These are phyloP conservation scores for Diglossa cyanea DNA, from an alignment of 2,797 vertebrate species.

Conservation along the genomic window DNA sequence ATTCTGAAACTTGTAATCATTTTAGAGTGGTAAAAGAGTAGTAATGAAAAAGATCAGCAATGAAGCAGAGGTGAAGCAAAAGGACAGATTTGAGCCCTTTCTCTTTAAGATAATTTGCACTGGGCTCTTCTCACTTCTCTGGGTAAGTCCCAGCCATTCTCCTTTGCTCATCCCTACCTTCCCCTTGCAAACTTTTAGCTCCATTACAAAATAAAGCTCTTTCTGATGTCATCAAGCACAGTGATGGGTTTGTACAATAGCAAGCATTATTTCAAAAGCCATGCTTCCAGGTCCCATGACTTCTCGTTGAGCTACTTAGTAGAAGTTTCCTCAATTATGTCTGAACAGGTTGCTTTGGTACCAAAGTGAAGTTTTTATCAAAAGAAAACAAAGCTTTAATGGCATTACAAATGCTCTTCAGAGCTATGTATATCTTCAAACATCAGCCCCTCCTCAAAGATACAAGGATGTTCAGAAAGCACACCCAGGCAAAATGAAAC, in stretches of 20 bases:
- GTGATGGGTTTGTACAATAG: neutral
- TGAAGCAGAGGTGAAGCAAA: neutral
- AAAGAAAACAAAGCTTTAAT: neutral
- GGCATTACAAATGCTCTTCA: neutral
- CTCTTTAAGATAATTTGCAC: neutral
- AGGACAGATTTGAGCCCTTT: neutral
- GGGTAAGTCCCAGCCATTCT: neutral
- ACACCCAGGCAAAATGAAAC: neutral
- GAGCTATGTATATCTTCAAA: neutral
- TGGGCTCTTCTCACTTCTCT: neutral
- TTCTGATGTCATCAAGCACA: neutral
- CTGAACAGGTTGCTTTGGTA: neutral
- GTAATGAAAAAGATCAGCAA: neutral
- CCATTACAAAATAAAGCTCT: neutral
- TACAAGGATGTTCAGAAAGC: neutral
- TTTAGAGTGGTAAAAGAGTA: neutral
- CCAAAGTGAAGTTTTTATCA: neutral
- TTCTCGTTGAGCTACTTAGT: neutral
- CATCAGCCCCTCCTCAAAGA: neutral
- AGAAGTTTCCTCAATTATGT: neutral
- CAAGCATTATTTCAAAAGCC: neutral
- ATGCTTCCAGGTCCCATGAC: neutral
- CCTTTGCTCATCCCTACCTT: neutral
- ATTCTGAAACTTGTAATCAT: neutral
- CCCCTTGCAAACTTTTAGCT: neutral